Evolutionary conservation across 2,797 vertebrate species (phyloP).

Genomic region (Diplodus puntazzo): DNA sequence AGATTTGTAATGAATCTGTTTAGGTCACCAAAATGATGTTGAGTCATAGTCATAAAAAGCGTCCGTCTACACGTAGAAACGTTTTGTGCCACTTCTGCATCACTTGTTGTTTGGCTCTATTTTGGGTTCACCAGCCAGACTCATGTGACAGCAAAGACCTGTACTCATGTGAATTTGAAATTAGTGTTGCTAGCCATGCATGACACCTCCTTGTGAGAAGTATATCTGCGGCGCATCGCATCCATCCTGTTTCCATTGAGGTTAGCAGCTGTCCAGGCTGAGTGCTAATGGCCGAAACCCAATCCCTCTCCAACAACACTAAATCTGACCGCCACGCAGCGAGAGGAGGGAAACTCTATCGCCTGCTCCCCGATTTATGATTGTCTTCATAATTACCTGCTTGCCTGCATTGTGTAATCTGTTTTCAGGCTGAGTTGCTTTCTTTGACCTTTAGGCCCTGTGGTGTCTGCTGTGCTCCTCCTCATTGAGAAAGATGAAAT

Average conservation of each 20-base stretch:
- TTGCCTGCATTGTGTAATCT: constrained; percentile 78
- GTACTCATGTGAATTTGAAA: constrained; percentile 25
- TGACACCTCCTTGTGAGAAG: constrained; percentile 22
- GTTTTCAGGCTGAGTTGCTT: constrained; percentile 76
- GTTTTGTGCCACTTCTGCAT: background rate
- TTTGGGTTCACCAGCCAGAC: background rate
- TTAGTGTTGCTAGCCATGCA: constrained; percentile 11
- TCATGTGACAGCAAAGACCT: constrained; percentile 9
- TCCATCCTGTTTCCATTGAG: constrained; percentile 56
- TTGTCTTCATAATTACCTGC: constrained; percentile 83
- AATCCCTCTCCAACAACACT: constrained; percentile 62
- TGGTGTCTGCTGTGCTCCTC: constrained; percentile 71
- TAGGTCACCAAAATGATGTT: background rate
- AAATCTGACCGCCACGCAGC: constrained; percentile 56
- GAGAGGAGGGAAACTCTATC: constrained; percentile 67
- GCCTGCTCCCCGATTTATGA: constrained; percentile 77
- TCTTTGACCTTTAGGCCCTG: constrained; percentile 75
- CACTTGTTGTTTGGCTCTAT: background rate
- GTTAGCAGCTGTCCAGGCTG: constrained; percentile 48
- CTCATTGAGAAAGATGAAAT: constrained; percentile 80
- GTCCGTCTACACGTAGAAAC: background rate
- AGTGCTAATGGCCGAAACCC: constrained; percentile 61
- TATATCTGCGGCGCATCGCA: constrained; percentile 28
- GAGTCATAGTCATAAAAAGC: no score
- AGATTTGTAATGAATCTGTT: background rate